Evolutionary conservation across 2,113 vertebrate species (phyloP).

Genomic region (Cephalopterus ornatus): DNA sequence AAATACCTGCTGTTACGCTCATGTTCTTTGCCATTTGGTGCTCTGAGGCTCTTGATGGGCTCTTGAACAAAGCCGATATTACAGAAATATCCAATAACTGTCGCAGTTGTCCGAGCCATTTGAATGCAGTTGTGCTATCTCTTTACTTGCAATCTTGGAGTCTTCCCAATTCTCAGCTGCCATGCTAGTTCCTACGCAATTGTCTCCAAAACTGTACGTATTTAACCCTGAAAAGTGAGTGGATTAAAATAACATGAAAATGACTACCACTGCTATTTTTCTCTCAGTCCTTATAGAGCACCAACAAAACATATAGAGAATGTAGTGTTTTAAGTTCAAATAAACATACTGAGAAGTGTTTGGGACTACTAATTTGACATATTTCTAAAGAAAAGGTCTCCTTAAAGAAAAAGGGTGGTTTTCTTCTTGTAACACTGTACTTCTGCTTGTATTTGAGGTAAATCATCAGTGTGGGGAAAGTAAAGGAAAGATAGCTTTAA

Average conservation of each 20-base stretch:
- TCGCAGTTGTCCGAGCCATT: neutral
- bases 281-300: neutral
- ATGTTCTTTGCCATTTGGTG: neutral
- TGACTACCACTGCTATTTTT: neutral
- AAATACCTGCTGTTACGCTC: fast-evolving
- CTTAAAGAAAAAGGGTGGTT: neutral
- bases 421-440: neutral
- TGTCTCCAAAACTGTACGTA: neutral
- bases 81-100: neutral
- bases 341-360: neutral
- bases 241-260: neutral
- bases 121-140: neutral
- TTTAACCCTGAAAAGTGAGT: neutral
- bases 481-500: neutral
- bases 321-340: neutral
- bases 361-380: neutral
- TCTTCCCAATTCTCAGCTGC: neutral
- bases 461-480: neutral
- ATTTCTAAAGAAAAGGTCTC: neutral
- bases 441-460: neutral
- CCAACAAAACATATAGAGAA: neutral
- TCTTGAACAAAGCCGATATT: neutral
- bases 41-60: neutral
- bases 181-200: neutral
- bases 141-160: neutral